Base-by-base conservation (phyloP, 2,797 vertebrate species). In the Cyprinodon diabolis region DNA sequence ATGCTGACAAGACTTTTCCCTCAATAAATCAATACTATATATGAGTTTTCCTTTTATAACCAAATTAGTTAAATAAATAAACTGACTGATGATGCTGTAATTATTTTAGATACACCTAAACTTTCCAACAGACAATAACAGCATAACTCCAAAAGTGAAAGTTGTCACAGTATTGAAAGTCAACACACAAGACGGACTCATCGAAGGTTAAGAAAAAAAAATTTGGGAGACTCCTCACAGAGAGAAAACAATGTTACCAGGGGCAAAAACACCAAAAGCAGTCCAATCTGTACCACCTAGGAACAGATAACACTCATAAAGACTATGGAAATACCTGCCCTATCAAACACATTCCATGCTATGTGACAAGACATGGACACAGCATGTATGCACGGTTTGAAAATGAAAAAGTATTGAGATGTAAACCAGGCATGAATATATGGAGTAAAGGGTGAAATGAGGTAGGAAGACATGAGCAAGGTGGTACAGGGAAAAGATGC, bases 271-370 rank as follows among this genome's bases (percentile, higher is more conserved):
- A 68, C 15, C 10, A 43, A 77, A 77, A 58, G 66, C 21, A 23
- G 40, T 57, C 49, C 65, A 76, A 63, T 81, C 52, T 68, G 78
- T 58, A 58, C n/a, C 60, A 73, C 81, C 79, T 77, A 87, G 71
- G 69, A 43, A 71, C 86, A 83, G 69, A 81, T 77, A 75, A 80
- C 68, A 76, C 67, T 72, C 81, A 82, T 49, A 69, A 95, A 94
- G 94, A 96, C 95, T 94, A 94, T 93, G 91, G 92, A 94, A 82
- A 68, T 79, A 88, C 84, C 82, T 81, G 87, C 85, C 83, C 81
- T 84, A 73, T 84, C 69, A 25, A 87, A 77, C 68, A 70, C 68
- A 68, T 75, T 82, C 54, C 84, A 81, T 80, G 75, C 72, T 49
- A 85, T 66, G 85, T 87, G 89, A 90, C 30, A 52, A 82, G 86